Evolutionary conservation across 2,888 invertebrate genomes (phyloP).

Genomic region (Epirrhoe alternata): DNA sequence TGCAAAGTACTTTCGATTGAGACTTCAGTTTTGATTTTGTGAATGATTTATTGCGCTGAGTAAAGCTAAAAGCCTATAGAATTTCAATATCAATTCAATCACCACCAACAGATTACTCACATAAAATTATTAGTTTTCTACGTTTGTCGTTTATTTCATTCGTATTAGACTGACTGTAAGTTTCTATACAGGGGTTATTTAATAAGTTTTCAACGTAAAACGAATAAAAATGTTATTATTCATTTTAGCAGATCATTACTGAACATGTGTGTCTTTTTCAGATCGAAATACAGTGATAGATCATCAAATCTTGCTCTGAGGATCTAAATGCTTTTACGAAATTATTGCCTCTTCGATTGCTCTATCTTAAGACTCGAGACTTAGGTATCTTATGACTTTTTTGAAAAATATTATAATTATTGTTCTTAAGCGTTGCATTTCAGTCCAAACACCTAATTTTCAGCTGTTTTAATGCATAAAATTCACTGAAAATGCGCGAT

Average conservation of each 20-base stretch:
- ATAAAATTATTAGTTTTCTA: neutral
- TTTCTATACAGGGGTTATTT: too few relatives aligned
- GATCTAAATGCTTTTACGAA: too few relatives aligned
- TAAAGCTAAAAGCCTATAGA: slow-evolving; percentile 16
- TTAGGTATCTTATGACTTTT: too few relatives aligned
- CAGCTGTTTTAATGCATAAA: neutral
- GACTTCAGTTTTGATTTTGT: slow-evolving; percentile 28
- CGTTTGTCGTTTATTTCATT: neutral
- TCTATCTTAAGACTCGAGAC: too few relatives aligned
- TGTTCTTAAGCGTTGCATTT: neutral
- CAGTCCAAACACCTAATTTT: neutral
- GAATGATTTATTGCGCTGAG: slow-evolving; percentile 32
- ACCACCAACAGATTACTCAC: neutral
- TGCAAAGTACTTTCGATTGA: slow-evolving; percentile 46
- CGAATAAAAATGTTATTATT: too few relatives aligned
- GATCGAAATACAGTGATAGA: too few relatives aligned
- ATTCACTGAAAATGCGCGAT: neutral
- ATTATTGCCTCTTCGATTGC: too few relatives aligned
- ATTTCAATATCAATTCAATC: slow-evolving; percentile 8
- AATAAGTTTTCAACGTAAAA: too few relatives aligned
- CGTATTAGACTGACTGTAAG: neutral
- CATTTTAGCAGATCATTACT: too few relatives aligned
- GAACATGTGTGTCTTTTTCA: too few relatives aligned
- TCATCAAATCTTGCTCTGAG: too few relatives aligned
- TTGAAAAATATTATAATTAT: too few relatives aligned